Base-by-base conservation (phyloP, 2,888 invertebrate genomes). In the Therioaphis trifolii region DNA sequence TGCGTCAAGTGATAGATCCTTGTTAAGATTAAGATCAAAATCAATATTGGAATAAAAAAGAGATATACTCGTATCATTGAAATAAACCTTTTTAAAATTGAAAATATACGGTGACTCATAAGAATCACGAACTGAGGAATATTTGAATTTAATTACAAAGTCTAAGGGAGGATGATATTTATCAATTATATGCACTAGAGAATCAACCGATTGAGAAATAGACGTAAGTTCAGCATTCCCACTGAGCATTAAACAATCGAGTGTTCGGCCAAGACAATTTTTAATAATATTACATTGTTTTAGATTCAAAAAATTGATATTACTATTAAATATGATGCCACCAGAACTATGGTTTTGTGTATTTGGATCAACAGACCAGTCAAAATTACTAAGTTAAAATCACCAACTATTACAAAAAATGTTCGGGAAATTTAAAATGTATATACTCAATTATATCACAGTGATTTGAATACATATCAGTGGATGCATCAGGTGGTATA, bases 221-320 rank as follows among this genome's bases (percentile, higher is more conserved):
- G n/a, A n/a, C n/a, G 58, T 58, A 18, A 58, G 58, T 58, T 58
- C 9, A 18, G 58, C 58, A 11, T 58, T 4, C 5, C 1, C 58
- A 58, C 24, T 58, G 18, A 58, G n/a, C 58, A 58, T 58, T 58
- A 58, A 58, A 58, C 58, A 58, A 24, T 58, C n/a, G n/a, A 58
- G 58, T 4, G 58, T 58, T 11, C 58, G 58, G 3, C 58, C 58
- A 58, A 58, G 2, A 58, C 58, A 58, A 58, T 58, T 58, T 11
- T 58, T 58, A 11, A 18, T 58, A 18, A 2, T 11, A 24, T 21
- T 58, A 58, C n/a, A 58, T 58, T 58, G 58, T 58, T 58, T 58
- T 58, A 58, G n/a, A 4, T 58, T 58, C n/a, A 58, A 58, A 18
- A 58, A 58, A 58, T 58, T 2, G 4, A 58, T 58, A 24, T 58